These are phyloP conservation scores for Brachylomia viminalis DNA, from an alignment of 2,888 invertebrate species.

Conservation along the genomic window DNA sequence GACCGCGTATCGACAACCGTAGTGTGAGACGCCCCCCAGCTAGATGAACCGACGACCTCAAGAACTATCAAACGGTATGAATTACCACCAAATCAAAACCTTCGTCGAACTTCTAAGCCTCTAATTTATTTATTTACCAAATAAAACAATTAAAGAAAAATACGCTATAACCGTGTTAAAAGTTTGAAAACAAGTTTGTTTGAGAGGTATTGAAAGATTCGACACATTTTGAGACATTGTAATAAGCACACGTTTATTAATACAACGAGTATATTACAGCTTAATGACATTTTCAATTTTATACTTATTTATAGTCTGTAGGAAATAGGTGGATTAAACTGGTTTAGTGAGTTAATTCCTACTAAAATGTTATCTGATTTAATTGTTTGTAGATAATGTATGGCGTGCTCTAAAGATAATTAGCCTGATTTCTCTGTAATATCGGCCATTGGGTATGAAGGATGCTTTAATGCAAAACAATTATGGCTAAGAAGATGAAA, in stretches of 20 bases:
- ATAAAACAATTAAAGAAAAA: not conserved
- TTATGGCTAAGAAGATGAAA: not conserved
- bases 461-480: not conserved
- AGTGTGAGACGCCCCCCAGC: no score
- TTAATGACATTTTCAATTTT: constrained; percentile 5
- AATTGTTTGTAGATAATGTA: not conserved
- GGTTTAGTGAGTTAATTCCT: not conserved
- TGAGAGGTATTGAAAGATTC: not conserved
- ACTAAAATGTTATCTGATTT: not conserved
- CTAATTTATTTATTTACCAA: not conserved
- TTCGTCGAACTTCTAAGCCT: not conserved
- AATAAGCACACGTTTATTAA: not conserved
- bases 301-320: constrained; percentile 2
- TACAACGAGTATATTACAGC: not conserved
- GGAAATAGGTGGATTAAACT: constrained; percentile 4
- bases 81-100: not conserved
- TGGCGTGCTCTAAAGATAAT: not conserved
- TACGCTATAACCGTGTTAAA: not conserved
- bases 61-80: not conserved
- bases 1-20: no score
- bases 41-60: no score
- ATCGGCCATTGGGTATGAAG: not conserved
- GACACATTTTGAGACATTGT: no score
- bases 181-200: not conserved
- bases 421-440: not conserved